A percentile compares a stretch with the other conserved stretches of the same genome.
Conservation (phyloP, 2,888 invertebrate genomes). For the Tenthredo scrophulariae region DNA sequence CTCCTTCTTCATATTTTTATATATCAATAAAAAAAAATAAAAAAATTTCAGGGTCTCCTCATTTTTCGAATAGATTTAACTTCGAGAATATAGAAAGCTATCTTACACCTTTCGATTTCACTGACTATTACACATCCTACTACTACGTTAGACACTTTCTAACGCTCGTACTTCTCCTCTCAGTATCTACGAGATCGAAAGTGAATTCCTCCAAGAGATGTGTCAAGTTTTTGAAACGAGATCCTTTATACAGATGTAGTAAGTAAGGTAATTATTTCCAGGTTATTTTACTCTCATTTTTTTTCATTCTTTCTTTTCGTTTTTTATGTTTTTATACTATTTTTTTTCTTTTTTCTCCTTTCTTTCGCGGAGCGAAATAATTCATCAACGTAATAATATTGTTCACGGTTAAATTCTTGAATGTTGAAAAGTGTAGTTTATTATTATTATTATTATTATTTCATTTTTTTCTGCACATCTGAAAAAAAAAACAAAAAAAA, state of each 20-base stretch:
- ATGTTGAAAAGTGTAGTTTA: not conserved
- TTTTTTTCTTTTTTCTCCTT: not conserved
- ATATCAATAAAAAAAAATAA: too few relatives aligned
- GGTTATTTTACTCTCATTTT: constrained; percentile 4
- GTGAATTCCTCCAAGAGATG: not conserved
- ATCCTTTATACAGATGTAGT: not conserved
- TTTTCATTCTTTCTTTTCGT: not conserved
- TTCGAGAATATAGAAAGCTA: not conserved
- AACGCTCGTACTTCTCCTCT: not conserved
- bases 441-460: not conserved
- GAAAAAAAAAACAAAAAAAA: too few relatives aligned
- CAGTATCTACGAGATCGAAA: not conserved
- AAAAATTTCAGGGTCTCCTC: not conserved
- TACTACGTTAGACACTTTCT: constrained; percentile 13
- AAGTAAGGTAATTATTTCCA: not conserved
- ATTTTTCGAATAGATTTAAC: not conserved
- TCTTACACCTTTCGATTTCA: constrained; percentile 1
- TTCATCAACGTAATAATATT: not conserved
- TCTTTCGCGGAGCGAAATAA: not conserved
- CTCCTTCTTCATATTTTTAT: not conserved
- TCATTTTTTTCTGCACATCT: not conserved
- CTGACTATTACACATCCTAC: not conserved
- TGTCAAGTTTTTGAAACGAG: not conserved
- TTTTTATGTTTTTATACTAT: not conserved
- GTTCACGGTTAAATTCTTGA: not conserved